A percentile compares a stretch with the other conserved stretches of the same genome.
Evolutionary conservation across 1,140 invertebrate genomes (phyloP).

Genomic region (Asobara japonica): DNA sequence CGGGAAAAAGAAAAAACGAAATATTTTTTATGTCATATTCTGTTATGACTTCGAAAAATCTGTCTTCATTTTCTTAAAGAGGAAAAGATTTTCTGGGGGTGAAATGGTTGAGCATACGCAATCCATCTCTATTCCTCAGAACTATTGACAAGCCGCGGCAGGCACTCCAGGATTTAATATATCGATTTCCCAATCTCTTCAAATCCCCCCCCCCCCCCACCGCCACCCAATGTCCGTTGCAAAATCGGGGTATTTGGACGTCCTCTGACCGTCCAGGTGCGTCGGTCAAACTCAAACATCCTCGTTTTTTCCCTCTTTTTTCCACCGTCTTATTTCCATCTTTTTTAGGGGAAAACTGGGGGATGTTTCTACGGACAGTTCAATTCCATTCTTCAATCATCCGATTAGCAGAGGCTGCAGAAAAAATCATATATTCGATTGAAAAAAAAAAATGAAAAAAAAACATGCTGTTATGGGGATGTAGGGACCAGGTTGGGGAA

Average conservation of each 20-base stretch:
- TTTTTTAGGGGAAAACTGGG: neutral
- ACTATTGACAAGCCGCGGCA: too few species aligned
- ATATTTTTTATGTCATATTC: too few species aligned
- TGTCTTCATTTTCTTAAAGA: too few species aligned
- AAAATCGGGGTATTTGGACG: constrained; percentile 31
- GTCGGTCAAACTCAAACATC: neutral
- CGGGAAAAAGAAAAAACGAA: too few species aligned
- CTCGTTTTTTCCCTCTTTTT: neutral
- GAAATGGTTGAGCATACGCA: too few species aligned
- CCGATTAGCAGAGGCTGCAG: neutral
- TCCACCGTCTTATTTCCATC: neutral
- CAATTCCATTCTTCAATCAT: neutral
- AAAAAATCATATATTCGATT: neutral
- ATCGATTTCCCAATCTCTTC: neutral
- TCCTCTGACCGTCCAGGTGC: constrained; percentile 16
- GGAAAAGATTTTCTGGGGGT: too few species aligned
- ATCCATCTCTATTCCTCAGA: too few species aligned
- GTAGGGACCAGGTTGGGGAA: too few species aligned
- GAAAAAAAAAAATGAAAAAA: neutral
- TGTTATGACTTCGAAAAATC: too few species aligned
- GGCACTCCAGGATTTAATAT: constrained; percentile 12
- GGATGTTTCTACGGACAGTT: constrained; percentile 23
- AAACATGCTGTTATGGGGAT: neutral
- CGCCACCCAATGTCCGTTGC: neutral
- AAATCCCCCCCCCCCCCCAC: too few species aligned